Evolutionary conservation across 2,888 invertebrate species (phyloP), one percentile per base, ranked within the genome.

Genomic region (Rotaria sp.): DNA sequence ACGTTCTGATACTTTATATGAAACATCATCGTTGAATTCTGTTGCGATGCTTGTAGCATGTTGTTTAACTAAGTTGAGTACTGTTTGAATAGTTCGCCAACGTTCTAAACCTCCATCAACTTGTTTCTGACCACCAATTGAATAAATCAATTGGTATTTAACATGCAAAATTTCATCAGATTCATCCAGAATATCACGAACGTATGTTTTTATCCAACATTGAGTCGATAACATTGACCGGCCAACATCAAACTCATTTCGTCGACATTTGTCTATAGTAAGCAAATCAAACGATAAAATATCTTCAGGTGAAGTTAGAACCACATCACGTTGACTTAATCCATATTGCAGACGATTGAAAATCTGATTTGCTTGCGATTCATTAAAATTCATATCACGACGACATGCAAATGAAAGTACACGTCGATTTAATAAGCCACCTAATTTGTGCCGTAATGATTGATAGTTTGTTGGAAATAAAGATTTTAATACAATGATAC

Each of bases 251-350:
- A 59, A 59, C 13, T 59, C 59, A 59, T 59, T 59, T 59, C 59
- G 59, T 59, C 59, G 59, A 59, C 59, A 59, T 59, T 59, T 59
- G 13, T 59, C 59, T 59, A 59, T 59, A 13, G 59, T 59, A 30
- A 59, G 59, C 59, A 59, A 59, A 59, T 59, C 59, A n/a, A 59
- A 59, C 26, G 59, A 59, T 59, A 59, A 13, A 59, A 59, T 59
- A n/a, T 59, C 59, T n/a, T 59, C 59, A n/a, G 59, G 59, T 59
- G 59, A 59, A 59, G 59, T 59, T 59, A 59, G 59, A n/a, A 59
- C n/a, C 8, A 59, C 59, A 59, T 59, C 59, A 30, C 5, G 13
- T 10, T 59, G 7, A 11, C 59, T 59, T 59, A 59, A 59, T 59
- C 59, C 59, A 10, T 59, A 13, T 59, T 59, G 26, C 1, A 59